Conservation (phyloP, 2,797 vertebrate species). For the Bucorvus abyssinicus region DNA sequence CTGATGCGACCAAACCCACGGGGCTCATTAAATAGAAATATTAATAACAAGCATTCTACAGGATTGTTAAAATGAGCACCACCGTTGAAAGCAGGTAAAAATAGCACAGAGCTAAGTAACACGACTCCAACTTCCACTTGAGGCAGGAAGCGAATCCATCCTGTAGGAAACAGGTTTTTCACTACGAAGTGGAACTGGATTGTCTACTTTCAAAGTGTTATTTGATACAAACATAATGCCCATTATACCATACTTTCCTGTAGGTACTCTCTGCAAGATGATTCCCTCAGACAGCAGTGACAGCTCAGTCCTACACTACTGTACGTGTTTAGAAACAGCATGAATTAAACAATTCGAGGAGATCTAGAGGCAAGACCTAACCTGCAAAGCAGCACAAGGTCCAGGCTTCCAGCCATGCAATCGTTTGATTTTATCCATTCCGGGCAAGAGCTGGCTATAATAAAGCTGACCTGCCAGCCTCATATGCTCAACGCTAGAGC, state of each 20-base stretch:
- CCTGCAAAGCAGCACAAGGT: not conserved
- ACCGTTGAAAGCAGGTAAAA: not conserved
- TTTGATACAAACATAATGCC: not conserved
- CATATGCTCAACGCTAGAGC: not conserved
- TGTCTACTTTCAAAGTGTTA: not conserved
- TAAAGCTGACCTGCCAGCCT: not conserved
- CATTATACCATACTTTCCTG: not conserved
- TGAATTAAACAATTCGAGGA: not conserved
- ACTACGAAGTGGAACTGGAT: not conserved
- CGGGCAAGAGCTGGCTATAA: not conserved
- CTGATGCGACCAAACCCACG: not conserved
- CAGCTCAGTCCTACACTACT: not conserved
- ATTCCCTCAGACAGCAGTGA: not conserved
- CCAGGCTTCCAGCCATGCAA: not conserved
- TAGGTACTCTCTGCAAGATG: not conserved
- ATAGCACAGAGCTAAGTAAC: not conserved
- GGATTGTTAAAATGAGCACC: not conserved
- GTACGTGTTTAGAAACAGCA: not conserved
- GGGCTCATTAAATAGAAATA: not conserved
- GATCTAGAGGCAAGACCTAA: not conserved
- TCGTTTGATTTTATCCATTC: not conserved
- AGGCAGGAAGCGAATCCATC: not conserved
- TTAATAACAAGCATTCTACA: not conserved
- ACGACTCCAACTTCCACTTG: not conserved
- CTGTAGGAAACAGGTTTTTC: not conserved